phyloP scores from a whole-genome alignment of 2,888 invertebrate genomes.

The Chalcosyrphus nemorum region DNA sequence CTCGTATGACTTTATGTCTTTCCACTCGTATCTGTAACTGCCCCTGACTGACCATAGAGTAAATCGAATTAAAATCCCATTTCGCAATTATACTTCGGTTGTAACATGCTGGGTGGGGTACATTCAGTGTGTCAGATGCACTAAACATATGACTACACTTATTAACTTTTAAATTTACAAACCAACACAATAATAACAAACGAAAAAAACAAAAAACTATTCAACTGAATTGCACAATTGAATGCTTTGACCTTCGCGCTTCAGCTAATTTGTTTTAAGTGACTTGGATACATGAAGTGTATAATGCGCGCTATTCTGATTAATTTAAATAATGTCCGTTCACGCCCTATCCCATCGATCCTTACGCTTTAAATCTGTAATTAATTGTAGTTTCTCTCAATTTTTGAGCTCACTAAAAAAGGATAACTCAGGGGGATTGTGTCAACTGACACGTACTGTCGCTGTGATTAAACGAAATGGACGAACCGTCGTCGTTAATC shows the following conservation, averaged over 20 bases:
- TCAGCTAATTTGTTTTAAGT: conserved; percentile 57
- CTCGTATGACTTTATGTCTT: neutral
- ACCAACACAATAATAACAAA: neutral
- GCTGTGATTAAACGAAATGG: conserved; percentile 14
- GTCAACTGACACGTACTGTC: neutral
- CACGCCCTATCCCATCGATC: neutral
- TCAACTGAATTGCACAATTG: conserved; percentile 43
- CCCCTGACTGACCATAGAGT: conserved; percentile 12
- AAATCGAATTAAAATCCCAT: conserved; percentile 70
- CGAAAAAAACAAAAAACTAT: conserved; percentile 5
- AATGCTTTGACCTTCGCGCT: conserved; percentile 61
- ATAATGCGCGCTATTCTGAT: neutral
- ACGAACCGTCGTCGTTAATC: conserved; percentile 17
- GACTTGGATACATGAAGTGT: conserved; percentile 31
- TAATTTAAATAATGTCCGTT: conserved; percentile 7
- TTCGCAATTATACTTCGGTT: conserved; percentile 53
- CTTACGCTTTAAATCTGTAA: conserved; percentile 4
- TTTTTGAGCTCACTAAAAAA: neutral
- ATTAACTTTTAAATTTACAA: conserved; percentile 49
- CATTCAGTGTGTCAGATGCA: conserved; percentile 19
- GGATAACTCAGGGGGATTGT: neutral
- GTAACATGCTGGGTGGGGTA: conserved; percentile 17
- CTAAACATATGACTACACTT: conserved; percentile 38
- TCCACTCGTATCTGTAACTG: conserved; percentile 10
- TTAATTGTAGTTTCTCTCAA: conserved; percentile 3